Conservation (phyloP, 1,140 invertebrate species). For the Rhynchophorus ferrugineus region DNA sequence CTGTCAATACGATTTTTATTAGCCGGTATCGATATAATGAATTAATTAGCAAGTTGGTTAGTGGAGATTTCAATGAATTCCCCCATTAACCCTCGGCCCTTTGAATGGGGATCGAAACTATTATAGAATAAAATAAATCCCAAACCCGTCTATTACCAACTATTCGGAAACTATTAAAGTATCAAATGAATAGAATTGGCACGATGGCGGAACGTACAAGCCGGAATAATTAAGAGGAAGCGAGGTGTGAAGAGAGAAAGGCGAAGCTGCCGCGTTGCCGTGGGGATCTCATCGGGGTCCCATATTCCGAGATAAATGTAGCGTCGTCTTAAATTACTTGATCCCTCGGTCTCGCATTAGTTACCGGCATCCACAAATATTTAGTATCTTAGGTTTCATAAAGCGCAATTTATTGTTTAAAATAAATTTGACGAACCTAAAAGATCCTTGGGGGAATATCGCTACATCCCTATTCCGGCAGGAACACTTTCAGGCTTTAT, state of each 20-base stretch:
- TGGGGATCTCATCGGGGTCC: slow-evolving; percentile 31
- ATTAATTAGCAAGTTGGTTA: too few relatives aligned
- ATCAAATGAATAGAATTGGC: slow-evolving; percentile 9
- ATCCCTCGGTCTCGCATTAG: slow-evolving; percentile 19
- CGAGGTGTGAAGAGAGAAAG: slow-evolving; percentile 38
- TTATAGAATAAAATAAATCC: too few relatives aligned
- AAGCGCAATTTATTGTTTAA: slow-evolving; percentile 18
- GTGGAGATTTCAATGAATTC: too few relatives aligned
- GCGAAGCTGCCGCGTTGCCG: slow-evolving; percentile 26
- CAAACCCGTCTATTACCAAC: background rate
- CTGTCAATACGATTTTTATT: too few relatives aligned
- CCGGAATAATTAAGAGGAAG: slow-evolving; percentile 37
- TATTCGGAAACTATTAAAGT: background rate
- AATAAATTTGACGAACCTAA: slow-evolving; percentile 13
- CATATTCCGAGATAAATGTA: slow-evolving; percentile 32
- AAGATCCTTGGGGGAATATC: slow-evolving; percentile 8
- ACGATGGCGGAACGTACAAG: slow-evolving; percentile 22
- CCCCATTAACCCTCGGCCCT: too few relatives aligned
- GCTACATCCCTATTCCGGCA: too few relatives aligned
- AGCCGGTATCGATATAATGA: too few relatives aligned
- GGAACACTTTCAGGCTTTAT: too few relatives aligned
- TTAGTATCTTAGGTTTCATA: slow-evolving; percentile 17
- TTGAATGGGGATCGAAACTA: too few relatives aligned
- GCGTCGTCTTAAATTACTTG: slow-evolving; percentile 28
- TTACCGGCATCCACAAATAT: slow-evolving; percentile 19